Conservation (phyloP, 2,113 vertebrate species). For the Cricetomys ansorgei region DNA sequence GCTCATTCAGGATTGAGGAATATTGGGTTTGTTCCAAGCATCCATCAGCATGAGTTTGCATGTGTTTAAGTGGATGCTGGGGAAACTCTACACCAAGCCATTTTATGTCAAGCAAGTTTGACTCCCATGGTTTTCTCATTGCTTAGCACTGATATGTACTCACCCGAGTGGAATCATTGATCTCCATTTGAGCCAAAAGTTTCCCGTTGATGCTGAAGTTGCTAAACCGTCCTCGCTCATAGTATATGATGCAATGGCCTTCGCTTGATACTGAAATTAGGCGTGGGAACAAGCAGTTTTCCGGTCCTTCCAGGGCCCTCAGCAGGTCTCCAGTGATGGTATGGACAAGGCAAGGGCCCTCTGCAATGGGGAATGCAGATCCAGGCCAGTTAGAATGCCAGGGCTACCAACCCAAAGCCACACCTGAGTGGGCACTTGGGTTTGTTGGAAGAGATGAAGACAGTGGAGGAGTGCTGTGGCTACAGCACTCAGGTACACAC, state of each 20-base stretch:
- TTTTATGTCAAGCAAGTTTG: not conserved
- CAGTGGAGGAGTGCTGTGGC: not conserved
- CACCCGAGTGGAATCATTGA: constrained; percentile 97
- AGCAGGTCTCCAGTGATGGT: constrained; percentile 99
- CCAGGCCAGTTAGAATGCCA: not conserved
- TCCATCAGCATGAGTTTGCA: not conserved
- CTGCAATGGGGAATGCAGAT: constrained; percentile 79
- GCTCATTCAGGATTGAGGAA: not conserved
- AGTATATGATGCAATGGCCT: constrained; percentile 99
- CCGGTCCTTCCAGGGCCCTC: constrained; percentile 96
- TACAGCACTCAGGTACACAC: not conserved
- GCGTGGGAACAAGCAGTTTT: constrained; percentile 92
- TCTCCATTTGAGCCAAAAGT: constrained; percentile 98
- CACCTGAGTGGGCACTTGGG: not conserved
- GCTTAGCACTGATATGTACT: constrained; percentile 41
- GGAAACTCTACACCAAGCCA: not conserved
- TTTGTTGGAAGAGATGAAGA: not conserved
- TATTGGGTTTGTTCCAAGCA: not conserved
- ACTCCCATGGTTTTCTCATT: not conserved
- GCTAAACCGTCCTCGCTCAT: constrained; percentile 96
- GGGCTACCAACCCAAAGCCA: not conserved
- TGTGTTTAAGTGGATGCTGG: not conserved
- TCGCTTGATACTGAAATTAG: constrained; percentile 98
- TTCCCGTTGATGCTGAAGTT: constrained; percentile 99
- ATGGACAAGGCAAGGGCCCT: constrained; percentile 98